These are phyloP conservation scores for Takifugu ocellatus DNA, from an alignment of 2,797 vertebrate species.

Conservation along the genomic window DNA sequence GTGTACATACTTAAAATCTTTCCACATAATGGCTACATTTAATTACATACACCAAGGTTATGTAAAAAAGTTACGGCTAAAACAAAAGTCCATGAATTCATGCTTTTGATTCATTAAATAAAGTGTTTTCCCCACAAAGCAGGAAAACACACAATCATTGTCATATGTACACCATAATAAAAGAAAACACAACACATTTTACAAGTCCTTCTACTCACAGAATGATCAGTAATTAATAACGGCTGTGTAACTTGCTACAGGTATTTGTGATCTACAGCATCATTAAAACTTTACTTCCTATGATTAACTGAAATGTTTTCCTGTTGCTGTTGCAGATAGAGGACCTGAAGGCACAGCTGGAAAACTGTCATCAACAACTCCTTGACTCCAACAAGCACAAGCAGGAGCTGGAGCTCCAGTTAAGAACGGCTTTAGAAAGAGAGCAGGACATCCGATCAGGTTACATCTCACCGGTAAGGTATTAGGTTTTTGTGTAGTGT, in stretches of 20 bases:
- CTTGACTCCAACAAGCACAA: constrained; percentile 77
- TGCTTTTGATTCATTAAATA: too few species aligned
- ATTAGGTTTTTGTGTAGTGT: not conserved
- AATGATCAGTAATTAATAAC: not conserved
- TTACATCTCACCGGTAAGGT: constrained; percentile 82
- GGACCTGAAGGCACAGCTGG: constrained; percentile 78
- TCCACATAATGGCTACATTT: too few species aligned
- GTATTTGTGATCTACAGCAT: not conserved
- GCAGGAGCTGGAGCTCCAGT: constrained; percentile 76
- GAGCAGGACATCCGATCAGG: constrained; percentile 75
- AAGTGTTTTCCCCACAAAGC: too few species aligned
- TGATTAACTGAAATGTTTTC: not conserved
- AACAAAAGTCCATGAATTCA: too few species aligned
- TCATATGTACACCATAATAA: not conserved
- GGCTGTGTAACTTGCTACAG: not conserved
- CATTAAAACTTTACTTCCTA: not conserved
- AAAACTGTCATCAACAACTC: constrained; percentile 79
- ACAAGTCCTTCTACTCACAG: not conserved
- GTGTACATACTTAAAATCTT: too few species aligned
- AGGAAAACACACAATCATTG: not conserved
- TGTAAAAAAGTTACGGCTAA: too few species aligned
- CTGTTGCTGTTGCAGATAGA: constrained; percentile 68
- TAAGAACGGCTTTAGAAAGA: constrained; percentile 72
- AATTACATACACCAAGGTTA: too few species aligned
- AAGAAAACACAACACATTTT: not conserved